Evolutionary conservation across 2,888 invertebrate species (phyloP).

Genomic region (Drosophila lutescens): DNA sequence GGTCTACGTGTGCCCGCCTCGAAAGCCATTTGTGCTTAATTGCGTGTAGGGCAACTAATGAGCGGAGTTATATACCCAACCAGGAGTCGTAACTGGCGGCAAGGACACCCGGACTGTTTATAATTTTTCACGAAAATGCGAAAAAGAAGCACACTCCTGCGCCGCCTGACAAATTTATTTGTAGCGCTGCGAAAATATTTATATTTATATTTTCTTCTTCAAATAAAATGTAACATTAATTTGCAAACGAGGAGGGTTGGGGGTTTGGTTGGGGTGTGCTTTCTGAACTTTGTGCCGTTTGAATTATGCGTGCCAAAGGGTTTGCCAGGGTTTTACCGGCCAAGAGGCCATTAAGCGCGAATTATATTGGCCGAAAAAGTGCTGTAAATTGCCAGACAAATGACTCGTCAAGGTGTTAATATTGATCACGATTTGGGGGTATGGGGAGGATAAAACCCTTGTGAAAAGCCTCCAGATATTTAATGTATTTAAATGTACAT

Average conservation of each 20-base stretch:
- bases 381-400: slow-evolving; percentile 58
- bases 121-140: slow-evolving; percentile 22
- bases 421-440: slow-evolving; percentile 50
- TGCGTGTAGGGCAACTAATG: slow-evolving; percentile 83
- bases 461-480: too few species aligned
- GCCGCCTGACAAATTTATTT: slow-evolving; percentile 48
- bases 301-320: slow-evolving; percentile 75
- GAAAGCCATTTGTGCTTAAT: slow-evolving; percentile 84
- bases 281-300: slow-evolving; percentile 60
- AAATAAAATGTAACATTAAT: slow-evolving; percentile 75
- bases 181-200: slow-evolving; percentile 44
- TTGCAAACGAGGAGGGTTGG: slow-evolving; percentile 61
- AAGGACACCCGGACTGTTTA: slow-evolving; percentile 31
- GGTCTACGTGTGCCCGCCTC: slow-evolving; percentile 58
- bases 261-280: background rate
- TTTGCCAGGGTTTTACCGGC: slow-evolving; percentile 24
- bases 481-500: too few species aligned
- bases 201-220: slow-evolving; percentile 44
- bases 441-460: background rate
- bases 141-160: slow-evolving; percentile 3
- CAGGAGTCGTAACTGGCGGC: slow-evolving; percentile 38
- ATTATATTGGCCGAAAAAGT: slow-evolving; percentile 69
- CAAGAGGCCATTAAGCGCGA: slow-evolving; percentile 61
- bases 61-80: slow-evolving; percentile 70
- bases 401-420: slow-evolving; percentile 65